Evolutionary conservation across 1,140 invertebrate species (phyloP).

Genomic region (Venturia canescens): DNA sequence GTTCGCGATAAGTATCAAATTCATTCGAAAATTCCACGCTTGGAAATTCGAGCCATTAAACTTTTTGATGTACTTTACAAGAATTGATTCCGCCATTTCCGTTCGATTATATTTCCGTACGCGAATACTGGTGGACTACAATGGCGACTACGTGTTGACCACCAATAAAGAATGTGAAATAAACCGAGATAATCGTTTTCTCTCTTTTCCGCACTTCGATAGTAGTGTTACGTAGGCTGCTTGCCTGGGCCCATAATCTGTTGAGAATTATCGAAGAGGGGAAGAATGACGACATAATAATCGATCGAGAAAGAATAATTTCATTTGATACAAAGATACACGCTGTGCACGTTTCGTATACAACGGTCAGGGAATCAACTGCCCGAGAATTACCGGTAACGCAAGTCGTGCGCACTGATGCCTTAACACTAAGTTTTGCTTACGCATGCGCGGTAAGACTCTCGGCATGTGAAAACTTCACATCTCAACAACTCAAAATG

Average conservation of each 20-base stretch:
- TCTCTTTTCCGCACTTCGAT: not conserved
- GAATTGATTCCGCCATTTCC: not conserved
- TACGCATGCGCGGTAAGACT: no score
- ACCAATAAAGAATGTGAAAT: not conserved
- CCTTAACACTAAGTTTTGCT: no score
- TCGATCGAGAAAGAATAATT: no score
- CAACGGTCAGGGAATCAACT: no score
- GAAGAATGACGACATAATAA: no score
- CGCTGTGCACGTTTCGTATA: no score
- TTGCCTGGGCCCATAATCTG: constrained; percentile 47
- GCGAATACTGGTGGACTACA: not conserved
- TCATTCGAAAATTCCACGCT: constrained; percentile 46
- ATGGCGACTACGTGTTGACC: constrained; percentile 15
- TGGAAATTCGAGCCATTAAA: constrained; percentile 42
- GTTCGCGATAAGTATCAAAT: constrained; percentile 20
- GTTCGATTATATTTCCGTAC: not conserved
- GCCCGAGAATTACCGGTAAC: no score
- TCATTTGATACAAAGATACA: no score
- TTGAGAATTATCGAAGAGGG: no score
- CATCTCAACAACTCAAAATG: no score
- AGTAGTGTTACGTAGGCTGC: not conserved
- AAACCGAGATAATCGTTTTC: constrained; percentile 13
- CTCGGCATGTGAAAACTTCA: no score
- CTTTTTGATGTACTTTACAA: constrained; percentile 4
- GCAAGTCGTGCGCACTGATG: no score